Base-by-base conservation (phyloP, 2,113 vertebrate genomes). In the Pipra filicauda region DNA sequence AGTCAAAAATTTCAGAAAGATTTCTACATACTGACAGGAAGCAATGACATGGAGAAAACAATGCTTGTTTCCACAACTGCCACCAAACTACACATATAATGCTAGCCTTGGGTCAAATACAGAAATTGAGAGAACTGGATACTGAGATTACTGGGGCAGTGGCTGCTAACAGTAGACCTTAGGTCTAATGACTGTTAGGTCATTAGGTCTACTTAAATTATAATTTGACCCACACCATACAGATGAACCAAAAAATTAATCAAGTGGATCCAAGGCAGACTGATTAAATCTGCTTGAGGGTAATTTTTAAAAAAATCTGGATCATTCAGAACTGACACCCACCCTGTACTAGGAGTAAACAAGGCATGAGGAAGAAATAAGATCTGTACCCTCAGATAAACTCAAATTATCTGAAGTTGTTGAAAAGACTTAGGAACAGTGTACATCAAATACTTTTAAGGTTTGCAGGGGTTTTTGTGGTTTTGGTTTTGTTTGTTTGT, bases 51-150 rank as follows among this genome's bases (percentile, higher is more conserved):
- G 7, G 30, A 89, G n/a, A 86, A 86, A 75, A 35, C 7, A 39
- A 70, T 3, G 24, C 7, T 76, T 55, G 16, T 69, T 73, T 41
- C 16, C 1, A 0, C 4, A 44, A 49, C 8, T 35, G 57, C 15
- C 55, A 46, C 16, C 23, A 39, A 44, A n/a, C 58, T 11, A 12
- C 8, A 55, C 0, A 0, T 10, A 1, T 9, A 81, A 41, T 8
- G 4, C 11, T 7, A 22, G 8, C 22, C 30, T 21, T 6, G 15
- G 10, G 10, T 75, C 65, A 76, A 35, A 44, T 5, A 39, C 16
- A 61, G 44, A 64, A 61, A 24, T 0, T 2, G 18, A 75, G 14
- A 81, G 39, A 79, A 59, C 7, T 12, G 35, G 48, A 22, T n/a
- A 33, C 15, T 9, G 43, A 67, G 26, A 69, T 39, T 43, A 37